Conservation (phyloP, 53 echinoderm and acorn worm genomes). For the Henricia sp. region DNA sequence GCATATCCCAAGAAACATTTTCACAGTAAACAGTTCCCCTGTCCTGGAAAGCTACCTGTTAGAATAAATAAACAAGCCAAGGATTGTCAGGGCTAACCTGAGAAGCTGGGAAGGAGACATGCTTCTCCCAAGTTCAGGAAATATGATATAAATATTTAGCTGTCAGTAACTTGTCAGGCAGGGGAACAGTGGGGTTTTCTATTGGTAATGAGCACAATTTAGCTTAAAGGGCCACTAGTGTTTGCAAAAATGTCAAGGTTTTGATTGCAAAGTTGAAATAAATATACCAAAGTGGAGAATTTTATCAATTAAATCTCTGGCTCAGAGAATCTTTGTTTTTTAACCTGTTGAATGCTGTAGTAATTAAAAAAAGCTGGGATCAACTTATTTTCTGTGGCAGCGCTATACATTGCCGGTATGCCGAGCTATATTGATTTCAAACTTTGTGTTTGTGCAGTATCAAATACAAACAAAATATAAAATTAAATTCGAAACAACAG, state of each 20-base stretch:
- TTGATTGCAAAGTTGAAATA: too few species aligned
- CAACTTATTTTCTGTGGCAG: too few species aligned
- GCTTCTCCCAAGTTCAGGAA: slow-evolving; percentile 8
- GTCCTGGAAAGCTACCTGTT: slow-evolving; percentile 37
- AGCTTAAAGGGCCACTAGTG: not conserved
- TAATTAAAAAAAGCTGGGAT: too few species aligned
- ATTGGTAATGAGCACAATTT: not conserved
- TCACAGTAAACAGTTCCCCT: slow-evolving; percentile 7
- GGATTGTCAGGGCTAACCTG: slow-evolving; percentile 1
- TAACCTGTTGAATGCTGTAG: too few species aligned
- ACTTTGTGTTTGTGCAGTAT: too few species aligned
- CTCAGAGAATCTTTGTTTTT: too few species aligned
- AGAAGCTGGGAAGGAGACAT: slow-evolving; percentile 16
- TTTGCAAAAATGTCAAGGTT: too few species aligned
- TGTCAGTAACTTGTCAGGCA: slow-evolving; percentile 43
- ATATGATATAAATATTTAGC: slow-evolving; percentile 54
- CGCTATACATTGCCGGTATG: too few species aligned
- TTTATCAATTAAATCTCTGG: too few species aligned
- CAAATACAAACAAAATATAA: too few species aligned
- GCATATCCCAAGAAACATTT: slow-evolving; percentile 20
- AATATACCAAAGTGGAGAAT: not conserved
- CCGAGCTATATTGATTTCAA: too few species aligned
- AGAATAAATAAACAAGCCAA: slow-evolving; percentile 43
- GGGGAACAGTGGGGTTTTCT: not conserved
- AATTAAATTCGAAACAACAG: too few species aligned